Evolutionary conservation across 2,888 invertebrate genomes (phyloP), one percentile per base, ranked within the genome.

Genomic region (Watsonalla binaria): DNA sequence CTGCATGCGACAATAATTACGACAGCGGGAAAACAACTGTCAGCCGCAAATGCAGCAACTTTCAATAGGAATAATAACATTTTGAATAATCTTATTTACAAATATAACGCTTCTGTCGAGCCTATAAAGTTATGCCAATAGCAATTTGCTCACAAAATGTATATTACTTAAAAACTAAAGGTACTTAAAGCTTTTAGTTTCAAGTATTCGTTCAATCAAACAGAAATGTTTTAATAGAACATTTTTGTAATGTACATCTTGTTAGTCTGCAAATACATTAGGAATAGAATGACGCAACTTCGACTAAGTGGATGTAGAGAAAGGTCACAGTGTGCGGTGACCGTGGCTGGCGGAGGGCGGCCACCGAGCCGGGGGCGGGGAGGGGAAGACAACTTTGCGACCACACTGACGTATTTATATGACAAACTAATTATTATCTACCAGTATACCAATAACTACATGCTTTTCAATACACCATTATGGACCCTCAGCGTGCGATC

Each of bases 271-370:
- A 42, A 42, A 35, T 48, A 35, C 39, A 15, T 49, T 14, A 49
- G 45, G 55, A 71, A 67, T 71, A 77, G 70, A 75, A 78, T 84
- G 82, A 80, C 82, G 81, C 83, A 82, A 85, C 72, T 60, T 72
- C 63, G 66, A 70, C 42, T 42, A 68, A 66, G 69, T 74, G 67
- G 76, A 79, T 75, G 75, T 74, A 74, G 74, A 74, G 72, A 84
- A 83, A 89, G 89, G 89, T 89, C 86, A 84, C 80, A 71, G 80
- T 84, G 87, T 70, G 78, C 86, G 78, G 81, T 83, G 87, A 85
- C 89, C 87, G 89, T 85, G 83, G 81, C 85, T 80, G 66, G 65
- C 66, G 62, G 77, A 76, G 72, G 78, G 72, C 65, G 70, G 24
- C 1, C 58, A 49, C 64, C 61, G 64, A 66, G 61, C 59, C 55